Percentiles rank a stretch among this genome's conserved stretches.
phyloP scores from a whole-genome alignment of 1,140 invertebrate genomes.

The Brachionus calyciflorus region DNA sequence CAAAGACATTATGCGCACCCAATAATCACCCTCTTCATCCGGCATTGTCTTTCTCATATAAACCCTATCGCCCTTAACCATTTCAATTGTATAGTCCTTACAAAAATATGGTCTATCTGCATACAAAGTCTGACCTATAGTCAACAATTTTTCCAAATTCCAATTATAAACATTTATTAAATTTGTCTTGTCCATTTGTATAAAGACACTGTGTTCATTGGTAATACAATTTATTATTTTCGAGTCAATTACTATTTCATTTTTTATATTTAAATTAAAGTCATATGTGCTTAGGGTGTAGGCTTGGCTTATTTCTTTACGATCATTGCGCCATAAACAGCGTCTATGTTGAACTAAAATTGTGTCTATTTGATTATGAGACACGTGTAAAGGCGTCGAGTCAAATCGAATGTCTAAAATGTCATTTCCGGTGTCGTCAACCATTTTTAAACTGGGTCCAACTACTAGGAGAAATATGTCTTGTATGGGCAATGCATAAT shows the following conservation, averaged over 20 bases:
- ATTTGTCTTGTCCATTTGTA: conserved; percentile 3
- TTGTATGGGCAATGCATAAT: neutral
- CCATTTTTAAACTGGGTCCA: neutral
- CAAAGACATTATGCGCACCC: neutral
- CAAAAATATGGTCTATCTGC: conserved; percentile 33
- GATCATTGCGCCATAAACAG: neutral
- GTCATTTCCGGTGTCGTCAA: neutral
- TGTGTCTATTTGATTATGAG: neutral
- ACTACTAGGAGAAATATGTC: neutral
- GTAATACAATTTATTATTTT: conserved; percentile 3
- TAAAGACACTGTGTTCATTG: conserved; percentile 7
- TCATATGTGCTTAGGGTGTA: neutral
- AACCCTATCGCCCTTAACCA: neutral
- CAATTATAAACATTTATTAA: neutral
- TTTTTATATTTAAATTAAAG: conserved; percentile 28
- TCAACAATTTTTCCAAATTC: conserved; percentile 13
- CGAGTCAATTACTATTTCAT: neutral
- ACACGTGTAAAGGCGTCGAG: neutral
- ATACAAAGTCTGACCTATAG: neutral
- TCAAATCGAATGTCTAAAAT: conserved; percentile 16
- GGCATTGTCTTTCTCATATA: neutral
- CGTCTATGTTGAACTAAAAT: conserved; percentile 15
- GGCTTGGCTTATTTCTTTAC: conserved; percentile 31
- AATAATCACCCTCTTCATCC: conserved; percentile 29
- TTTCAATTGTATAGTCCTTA: neutral